Conservation (phyloP, 2,888 invertebrate genomes). For the Drosophila cracens region DNA sequence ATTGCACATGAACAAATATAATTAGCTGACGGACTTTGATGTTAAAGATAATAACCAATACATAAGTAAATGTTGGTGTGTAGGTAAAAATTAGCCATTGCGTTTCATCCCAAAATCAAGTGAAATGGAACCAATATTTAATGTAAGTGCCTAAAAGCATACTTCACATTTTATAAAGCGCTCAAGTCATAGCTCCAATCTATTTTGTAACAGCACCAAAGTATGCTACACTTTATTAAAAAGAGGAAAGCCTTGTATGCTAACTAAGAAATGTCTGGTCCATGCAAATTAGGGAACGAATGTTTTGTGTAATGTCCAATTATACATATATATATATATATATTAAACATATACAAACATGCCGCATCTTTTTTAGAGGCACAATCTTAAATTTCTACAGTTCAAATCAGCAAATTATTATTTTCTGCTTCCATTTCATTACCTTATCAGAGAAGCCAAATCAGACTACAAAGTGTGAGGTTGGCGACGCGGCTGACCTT, state of each 20-base stretch:
- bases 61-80: background rate
- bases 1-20: background rate
- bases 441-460: conserved; percentile 30
- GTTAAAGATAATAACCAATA: background rate
- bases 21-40: background rate
- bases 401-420: conserved; percentile 13
- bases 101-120: rapidly evolving
- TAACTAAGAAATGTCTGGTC: too few relatives aligned
- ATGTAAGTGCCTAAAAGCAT: conserved; percentile 1
- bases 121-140: background rate
- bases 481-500: conserved; percentile 33
- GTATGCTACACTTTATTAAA: conserved; percentile 21
- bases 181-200: rapidly evolving
- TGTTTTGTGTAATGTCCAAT: background rate
- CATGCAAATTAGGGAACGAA: too few relatives aligned
- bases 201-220: background rate
- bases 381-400: background rate
- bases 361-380: background rate
- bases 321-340: background rate
- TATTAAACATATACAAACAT: background rate
- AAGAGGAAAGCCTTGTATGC: background rate
- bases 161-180: background rate
- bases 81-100: background rate
- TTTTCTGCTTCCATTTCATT: conserved; percentile 1
- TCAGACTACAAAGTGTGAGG: conserved; percentile 14